These are phyloP conservation scores for Metallyticus violacea DNA, from an alignment of 2,888 invertebrate genomes.

Conservation along the genomic window DNA sequence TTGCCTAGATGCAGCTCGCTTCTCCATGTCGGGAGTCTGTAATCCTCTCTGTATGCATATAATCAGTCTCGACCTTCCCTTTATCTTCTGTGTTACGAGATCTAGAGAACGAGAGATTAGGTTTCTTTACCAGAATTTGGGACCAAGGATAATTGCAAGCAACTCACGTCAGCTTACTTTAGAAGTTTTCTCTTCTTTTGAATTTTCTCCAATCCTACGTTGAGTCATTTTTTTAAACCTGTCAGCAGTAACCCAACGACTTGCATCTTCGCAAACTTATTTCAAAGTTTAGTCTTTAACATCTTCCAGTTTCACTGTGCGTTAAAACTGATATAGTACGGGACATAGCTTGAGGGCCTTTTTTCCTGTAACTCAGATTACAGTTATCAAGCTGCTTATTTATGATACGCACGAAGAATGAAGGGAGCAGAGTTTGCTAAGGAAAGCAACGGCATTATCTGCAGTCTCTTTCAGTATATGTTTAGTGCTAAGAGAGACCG, in stretches of 20 bases:
- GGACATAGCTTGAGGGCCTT: too few relatives aligned
- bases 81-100: background rate
- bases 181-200: background rate
- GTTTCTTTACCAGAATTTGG: background rate
- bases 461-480: too few relatives aligned
- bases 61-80: background rate
- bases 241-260: background rate
- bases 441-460: too few relatives aligned
- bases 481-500: too few relatives aligned
- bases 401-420: too few relatives aligned
- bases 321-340: too few relatives aligned
- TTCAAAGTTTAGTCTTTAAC: background rate
- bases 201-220: background rate
- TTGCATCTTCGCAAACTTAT: background rate
- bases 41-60: background rate
- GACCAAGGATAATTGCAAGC: background rate
- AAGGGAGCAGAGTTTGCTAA: too few relatives aligned
- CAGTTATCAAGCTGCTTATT: too few relatives aligned
- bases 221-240: background rate
- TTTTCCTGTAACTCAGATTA: too few relatives aligned
- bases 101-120: background rate
- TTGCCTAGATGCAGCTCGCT: background rate
- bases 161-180: background rate
- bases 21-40: background rate
- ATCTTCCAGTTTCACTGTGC: background rate